These are phyloP conservation scores for Microcebus ravelobensis DNA, from an alignment of 2,113 vertebrate genomes.

Conservation along the genomic window DNA sequence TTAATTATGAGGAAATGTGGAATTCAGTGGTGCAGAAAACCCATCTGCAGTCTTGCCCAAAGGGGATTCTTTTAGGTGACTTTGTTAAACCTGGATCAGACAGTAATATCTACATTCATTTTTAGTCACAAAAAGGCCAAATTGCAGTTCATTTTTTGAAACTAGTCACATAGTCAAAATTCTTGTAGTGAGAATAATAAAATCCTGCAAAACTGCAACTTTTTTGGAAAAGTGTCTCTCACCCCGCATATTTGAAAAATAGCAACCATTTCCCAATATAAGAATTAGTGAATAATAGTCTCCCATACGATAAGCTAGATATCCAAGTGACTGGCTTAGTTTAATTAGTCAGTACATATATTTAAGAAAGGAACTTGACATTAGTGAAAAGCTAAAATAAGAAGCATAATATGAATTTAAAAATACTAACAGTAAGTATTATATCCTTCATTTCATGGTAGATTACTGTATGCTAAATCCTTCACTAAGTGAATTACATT, in stretches of 20 bases:
- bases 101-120: constrained; percentile 52
- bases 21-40: constrained; percentile 68
- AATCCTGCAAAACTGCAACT: background rate
- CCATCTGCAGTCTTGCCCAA: constrained; percentile 42
- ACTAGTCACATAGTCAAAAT: constrained; percentile 18
- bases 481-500: background rate
- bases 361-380: background rate
- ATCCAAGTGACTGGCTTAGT: background rate
- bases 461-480: background rate
- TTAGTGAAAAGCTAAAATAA: constrained; percentile 21
- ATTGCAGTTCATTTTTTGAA: constrained; percentile 31
- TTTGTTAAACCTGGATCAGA: constrained; percentile 50
- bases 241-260: background rate
- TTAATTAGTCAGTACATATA: constrained; percentile 41
- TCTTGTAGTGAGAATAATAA: background rate
- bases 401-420: background rate
- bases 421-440: background rate
- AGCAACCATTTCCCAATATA: background rate
- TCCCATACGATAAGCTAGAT: background rate
- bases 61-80: constrained; percentile 52
- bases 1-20: constrained; percentile 64
- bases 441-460: background rate
- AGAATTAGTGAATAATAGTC: background rate
- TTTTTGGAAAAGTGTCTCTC: background rate
- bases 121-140: constrained; percentile 48